These are phyloP conservation scores for Drosophila lowei DNA, from an alignment of 1,140 invertebrate species.

Conservation along the genomic window DNA sequence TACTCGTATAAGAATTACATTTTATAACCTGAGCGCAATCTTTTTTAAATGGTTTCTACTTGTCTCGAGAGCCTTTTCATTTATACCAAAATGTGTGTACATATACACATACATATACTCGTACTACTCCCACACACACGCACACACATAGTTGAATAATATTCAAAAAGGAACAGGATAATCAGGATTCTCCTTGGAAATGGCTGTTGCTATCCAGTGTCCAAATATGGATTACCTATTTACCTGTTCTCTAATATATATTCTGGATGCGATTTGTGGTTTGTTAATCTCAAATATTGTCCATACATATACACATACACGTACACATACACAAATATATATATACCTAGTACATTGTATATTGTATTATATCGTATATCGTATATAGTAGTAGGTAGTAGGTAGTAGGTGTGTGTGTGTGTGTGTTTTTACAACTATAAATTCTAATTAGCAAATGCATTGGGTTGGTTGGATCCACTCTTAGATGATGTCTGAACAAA, in stretches of 20 bases:
- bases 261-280: constrained; percentile 37
- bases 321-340: constrained; percentile 50
- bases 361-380: constrained; percentile 17
- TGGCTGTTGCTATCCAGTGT: neutral
- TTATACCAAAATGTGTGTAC: constrained; percentile 15
- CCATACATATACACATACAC: constrained; percentile 65
- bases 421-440: constrained; percentile 51
- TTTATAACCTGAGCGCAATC: constrained; percentile 77
- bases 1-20: constrained; percentile 42
- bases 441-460: constrained; percentile 57
- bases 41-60: constrained; percentile 43
- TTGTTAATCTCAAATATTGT: constrained; percentile 67
- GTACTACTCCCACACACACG: neutral
- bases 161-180: constrained; percentile 13
- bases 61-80: constrained; percentile 28
- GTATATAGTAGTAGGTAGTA: constrained; percentile 39
- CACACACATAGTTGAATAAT: constrained; percentile 19
- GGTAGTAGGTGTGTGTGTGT: constrained; percentile 9
- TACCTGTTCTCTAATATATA: constrained; percentile 60
- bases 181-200: neutral
- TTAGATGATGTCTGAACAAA: constrained; percentile 33
- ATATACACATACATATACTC: too few relatives aligned
- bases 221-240: constrained; percentile 9
- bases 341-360: constrained; percentile 1
- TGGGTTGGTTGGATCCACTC: constrained; percentile 49